phyloP scores from a whole-genome alignment of 2,888 invertebrate species.

The Lysandra bellargus region DNA sequence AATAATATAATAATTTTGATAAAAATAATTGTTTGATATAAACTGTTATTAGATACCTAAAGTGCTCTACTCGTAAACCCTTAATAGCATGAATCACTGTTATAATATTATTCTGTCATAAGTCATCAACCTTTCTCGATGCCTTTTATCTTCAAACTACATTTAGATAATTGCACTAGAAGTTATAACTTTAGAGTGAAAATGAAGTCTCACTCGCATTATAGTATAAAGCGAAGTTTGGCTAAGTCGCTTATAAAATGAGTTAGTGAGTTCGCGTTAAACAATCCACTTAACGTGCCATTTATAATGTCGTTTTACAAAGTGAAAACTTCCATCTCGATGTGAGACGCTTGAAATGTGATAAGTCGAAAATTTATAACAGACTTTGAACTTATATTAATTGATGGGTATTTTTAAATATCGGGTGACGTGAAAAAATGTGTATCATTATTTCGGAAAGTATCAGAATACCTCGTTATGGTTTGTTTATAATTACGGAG shows the following conservation, averaged over 20 bases:
- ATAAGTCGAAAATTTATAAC: constrained; percentile 16
- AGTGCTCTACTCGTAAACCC: neutral
- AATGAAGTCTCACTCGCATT: constrained; percentile 48
- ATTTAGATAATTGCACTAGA: constrained; percentile 22
- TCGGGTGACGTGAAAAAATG: constrained; percentile 1
- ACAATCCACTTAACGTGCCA: constrained; percentile 71
- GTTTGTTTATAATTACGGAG: constrained; percentile 11
- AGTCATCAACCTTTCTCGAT: neutral
- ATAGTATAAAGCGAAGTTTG: constrained; percentile 58
- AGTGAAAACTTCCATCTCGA: constrained; percentile 57
- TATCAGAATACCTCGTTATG: constrained; percentile 20
- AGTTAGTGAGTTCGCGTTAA: constrained; percentile 68
- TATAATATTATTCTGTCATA: neutral
- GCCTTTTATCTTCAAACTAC: neutral
- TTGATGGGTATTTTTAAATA: constrained; percentile 10
- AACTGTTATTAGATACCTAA: neutral
- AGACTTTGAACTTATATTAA: constrained; percentile 18
- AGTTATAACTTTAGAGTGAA: constrained; percentile 28
- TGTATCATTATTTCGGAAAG: constrained; percentile 13
- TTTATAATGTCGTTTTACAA: constrained; percentile 68
- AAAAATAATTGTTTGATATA: neutral
- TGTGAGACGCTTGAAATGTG: constrained; percentile 43
- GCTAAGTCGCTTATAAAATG: constrained; percentile 68
- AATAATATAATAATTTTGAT: neutral
- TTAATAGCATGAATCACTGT: neutral